These are phyloP conservation scores for Danio tinwini DNA, from an alignment of 2,797 vertebrate genomes.

Conservation along the genomic window DNA sequence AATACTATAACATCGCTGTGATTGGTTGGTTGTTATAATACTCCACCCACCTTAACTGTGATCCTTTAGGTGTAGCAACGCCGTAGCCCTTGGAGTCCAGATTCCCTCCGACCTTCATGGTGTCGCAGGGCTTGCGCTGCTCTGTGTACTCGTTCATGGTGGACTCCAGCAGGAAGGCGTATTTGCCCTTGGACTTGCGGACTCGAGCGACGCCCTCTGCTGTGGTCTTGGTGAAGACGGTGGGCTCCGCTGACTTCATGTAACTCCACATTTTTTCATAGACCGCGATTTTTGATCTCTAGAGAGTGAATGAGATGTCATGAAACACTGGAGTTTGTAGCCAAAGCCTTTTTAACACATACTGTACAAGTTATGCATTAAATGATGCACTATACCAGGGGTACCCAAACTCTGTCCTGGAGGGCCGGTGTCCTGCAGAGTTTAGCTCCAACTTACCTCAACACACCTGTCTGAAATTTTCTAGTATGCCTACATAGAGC, in stretches of 20 bases:
- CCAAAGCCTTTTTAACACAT: too few species aligned
- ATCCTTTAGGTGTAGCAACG: constrained; percentile 98
- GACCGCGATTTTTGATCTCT: constrained; percentile 99
- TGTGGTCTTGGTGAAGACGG: constrained; percentile 97
- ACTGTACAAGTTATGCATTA: too few species aligned
- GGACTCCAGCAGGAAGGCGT: constrained; percentile 98
- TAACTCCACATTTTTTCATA: constrained; percentile 99
- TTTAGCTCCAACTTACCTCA: too few species aligned
- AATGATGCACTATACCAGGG: too few species aligned
- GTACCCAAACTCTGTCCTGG: too few species aligned
- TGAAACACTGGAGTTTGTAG: not conserved
- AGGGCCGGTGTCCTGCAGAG: too few species aligned
- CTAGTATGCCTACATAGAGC: too few species aligned
- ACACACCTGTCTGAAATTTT: too few species aligned
- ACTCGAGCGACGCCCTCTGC: constrained; percentile 96
- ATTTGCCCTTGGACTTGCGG: constrained; percentile 99
- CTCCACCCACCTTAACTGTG: constrained; percentile 99
- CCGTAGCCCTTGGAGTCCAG: constrained; percentile 99
- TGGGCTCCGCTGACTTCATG: constrained; percentile 97
- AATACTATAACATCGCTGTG: constrained; percentile 98
- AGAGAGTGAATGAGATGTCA: constrained; percentile 58
- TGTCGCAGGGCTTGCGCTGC: constrained; percentile 98
- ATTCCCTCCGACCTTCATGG: constrained; percentile 99
- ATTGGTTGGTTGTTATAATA: constrained; percentile 93
- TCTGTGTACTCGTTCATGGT: constrained; percentile 99